Conservation (phyloP, 1,140 invertebrate species). For the Drosophila micromelanica region DNA sequence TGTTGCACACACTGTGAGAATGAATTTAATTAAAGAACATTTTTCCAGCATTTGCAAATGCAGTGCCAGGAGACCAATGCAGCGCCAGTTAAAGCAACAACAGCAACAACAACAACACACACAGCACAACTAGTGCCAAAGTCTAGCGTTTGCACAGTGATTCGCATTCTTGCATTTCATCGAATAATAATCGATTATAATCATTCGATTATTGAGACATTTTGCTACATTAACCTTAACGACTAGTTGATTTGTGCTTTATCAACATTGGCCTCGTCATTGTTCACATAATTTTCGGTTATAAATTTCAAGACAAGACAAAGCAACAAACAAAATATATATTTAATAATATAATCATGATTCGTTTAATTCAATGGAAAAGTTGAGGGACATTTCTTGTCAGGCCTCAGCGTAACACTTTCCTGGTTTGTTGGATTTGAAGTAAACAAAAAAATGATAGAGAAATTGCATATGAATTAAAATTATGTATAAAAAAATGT, state of each 20-base stretch:
- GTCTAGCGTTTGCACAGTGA: too few relatives aligned
- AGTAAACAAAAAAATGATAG: too few relatives aligned
- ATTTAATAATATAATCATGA: not conserved
- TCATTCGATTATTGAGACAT: slow-evolving; percentile 2
- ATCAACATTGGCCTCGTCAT: not conserved
- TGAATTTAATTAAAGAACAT: slow-evolving; percentile 81
- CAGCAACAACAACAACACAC: too few relatives aligned
- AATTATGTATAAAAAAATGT: too few relatives aligned
- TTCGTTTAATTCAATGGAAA: slow-evolving; percentile 1
- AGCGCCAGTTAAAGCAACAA: slow-evolving; percentile 47
- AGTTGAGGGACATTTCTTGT: not conserved
- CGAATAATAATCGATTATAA: too few relatives aligned
- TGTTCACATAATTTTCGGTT: slow-evolving; percentile 21
- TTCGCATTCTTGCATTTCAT: too few relatives aligned
- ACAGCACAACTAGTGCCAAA: too few relatives aligned
- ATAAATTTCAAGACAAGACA: not conserved
- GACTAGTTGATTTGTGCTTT: not conserved
- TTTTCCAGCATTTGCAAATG: slow-evolving; percentile 50
- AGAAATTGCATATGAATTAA: too few relatives aligned
- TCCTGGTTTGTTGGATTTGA: too few relatives aligned
- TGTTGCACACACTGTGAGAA: slow-evolving; percentile 82
- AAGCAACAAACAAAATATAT: not conserved
- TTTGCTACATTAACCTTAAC: slow-evolving; percentile 1
- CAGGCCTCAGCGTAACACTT: too few relatives aligned
- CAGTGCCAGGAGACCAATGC: slow-evolving; percentile 63